These are phyloP conservation scores for Drosophila carrolli DNA, from an alignment of 1,140 invertebrate genomes.

Conservation along the genomic window DNA sequence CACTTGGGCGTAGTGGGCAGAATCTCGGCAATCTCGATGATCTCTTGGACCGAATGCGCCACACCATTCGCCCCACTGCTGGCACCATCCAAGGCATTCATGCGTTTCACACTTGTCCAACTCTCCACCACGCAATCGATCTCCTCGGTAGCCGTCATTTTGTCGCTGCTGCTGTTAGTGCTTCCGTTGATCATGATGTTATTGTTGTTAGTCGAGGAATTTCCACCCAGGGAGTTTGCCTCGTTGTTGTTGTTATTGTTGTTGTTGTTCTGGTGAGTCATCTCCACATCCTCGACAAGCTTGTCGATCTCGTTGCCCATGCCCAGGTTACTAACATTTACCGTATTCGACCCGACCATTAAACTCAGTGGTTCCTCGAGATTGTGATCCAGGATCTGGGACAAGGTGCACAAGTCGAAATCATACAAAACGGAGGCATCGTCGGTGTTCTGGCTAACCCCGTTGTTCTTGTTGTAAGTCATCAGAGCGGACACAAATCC, in stretches of 20 bases:
- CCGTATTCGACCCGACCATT: slow-evolving; percentile 70
- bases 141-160: slow-evolving; percentile 60
- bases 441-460: slow-evolving; percentile 50
- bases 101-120: slow-evolving; percentile 76
- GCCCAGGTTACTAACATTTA: slow-evolving; percentile 64
- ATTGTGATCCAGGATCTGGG: slow-evolving; percentile 71
- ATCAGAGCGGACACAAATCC: slow-evolving; percentile 75
- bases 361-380: slow-evolving; percentile 58
- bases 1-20: slow-evolving; percentile 74
- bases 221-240: slow-evolving; percentile 37
- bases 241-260: slow-evolving; percentile 62
- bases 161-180: slow-evolving; percentile 49
- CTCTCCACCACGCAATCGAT: slow-evolving; percentile 78
- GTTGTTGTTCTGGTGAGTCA: slow-evolving; percentile 64
- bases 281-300: slow-evolving; percentile 60
- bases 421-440: slow-evolving; percentile 68
- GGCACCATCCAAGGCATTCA: slow-evolving; percentile 69
- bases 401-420: slow-evolving; percentile 69
- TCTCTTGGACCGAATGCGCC: slow-evolving; percentile 49
- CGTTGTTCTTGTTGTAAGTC: slow-evolving; percentile 72
- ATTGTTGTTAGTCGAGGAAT: slow-evolving; percentile 54
- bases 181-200: slow-evolving; percentile 60
- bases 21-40: slow-evolving; percentile 77
- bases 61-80: slow-evolving; percentile 43
- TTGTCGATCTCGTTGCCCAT: slow-evolving; percentile 70